A percentile compares a stretch with the other conserved stretches of the same genome.
Conservation (phyloP, 37 sponge, comb jelly and placozoan genomes). For the Diacarnus erythraeanus region DNA sequence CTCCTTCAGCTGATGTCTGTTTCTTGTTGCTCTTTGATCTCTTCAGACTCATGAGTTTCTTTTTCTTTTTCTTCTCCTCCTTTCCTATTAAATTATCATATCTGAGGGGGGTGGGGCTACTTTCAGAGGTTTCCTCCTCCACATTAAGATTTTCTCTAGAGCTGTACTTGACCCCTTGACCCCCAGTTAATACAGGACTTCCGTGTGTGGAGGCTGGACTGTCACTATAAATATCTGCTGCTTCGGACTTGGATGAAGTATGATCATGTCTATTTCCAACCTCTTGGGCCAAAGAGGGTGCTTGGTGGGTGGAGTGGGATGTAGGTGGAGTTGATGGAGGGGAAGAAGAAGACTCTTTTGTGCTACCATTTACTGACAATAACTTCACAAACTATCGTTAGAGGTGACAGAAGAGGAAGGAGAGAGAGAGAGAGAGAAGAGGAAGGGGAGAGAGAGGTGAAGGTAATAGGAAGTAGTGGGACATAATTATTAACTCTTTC, state of each 20-base stretch:
- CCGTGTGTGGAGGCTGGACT: background rate
- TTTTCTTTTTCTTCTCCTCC: background rate
- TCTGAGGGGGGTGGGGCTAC: background rate
- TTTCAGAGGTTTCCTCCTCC: background rate
- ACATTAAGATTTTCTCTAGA: background rate
- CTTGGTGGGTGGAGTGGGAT: no score
- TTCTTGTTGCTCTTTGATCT: background rate
- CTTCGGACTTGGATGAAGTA: no score
- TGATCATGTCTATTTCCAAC: no score
- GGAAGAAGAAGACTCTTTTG: no score
- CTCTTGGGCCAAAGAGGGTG: background rate
- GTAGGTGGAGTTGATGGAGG: no score
- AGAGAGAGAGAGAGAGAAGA: background rate
- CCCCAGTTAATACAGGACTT: background rate
- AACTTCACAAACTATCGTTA: no score
- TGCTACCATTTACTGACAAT: no score
- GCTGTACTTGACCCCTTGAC: no score
- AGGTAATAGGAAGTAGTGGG: background rate
- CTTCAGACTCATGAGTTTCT: background rate
- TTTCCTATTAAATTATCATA: no score
- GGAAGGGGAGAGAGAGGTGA: background rate
- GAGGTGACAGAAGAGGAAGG: background rate
- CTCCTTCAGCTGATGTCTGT: no score
- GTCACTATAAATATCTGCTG: background rate
- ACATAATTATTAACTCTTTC: no score